Percentiles rank a stretch among this genome's conserved stretches.
Evolutionary conservation across 2,113 vertebrate genomes (phyloP).

Genomic region (Nestor notabilis): DNA sequence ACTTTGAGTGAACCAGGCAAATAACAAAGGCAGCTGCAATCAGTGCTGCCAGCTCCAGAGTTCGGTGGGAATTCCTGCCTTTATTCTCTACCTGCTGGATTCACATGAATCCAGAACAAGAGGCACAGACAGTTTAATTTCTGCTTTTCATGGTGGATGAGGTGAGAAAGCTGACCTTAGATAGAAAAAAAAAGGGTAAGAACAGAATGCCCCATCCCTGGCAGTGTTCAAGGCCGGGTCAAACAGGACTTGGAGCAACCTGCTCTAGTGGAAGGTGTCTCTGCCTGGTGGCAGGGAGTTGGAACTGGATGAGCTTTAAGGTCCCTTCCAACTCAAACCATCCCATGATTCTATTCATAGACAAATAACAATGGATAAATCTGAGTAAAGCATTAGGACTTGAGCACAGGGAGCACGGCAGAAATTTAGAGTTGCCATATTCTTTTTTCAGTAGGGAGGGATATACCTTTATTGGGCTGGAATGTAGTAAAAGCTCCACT

Average conservation of each 20-base stretch:
- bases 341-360: not conserved
- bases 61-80: not conserved
- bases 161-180: not conserved
- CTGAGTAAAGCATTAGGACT: not conserved
- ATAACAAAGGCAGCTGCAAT: not conserved
- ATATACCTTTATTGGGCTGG: not conserved
- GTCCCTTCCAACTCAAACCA: not conserved
- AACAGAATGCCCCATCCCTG: not conserved
- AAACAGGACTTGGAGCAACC: not conserved
- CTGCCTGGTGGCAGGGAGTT: not conserved
- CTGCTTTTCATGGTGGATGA: not conserved
- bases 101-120: not conserved
- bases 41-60: not conserved
- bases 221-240: not conserved
- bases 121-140: not conserved
- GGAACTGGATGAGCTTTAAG: not conserved
- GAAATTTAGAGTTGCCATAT: rapidly evolving
- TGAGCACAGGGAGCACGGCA: rapidly evolving
- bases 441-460: not conserved
- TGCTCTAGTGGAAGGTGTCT: not conserved
- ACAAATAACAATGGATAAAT: not conserved
- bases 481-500: rapidly evolving
- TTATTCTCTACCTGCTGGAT: not conserved
- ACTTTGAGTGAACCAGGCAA: not conserved
- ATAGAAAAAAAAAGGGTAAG: not conserved